These are phyloP conservation scores for Bombus soroeensis DNA, from an alignment of 1,140 invertebrate species.

Conservation along the genomic window DNA sequence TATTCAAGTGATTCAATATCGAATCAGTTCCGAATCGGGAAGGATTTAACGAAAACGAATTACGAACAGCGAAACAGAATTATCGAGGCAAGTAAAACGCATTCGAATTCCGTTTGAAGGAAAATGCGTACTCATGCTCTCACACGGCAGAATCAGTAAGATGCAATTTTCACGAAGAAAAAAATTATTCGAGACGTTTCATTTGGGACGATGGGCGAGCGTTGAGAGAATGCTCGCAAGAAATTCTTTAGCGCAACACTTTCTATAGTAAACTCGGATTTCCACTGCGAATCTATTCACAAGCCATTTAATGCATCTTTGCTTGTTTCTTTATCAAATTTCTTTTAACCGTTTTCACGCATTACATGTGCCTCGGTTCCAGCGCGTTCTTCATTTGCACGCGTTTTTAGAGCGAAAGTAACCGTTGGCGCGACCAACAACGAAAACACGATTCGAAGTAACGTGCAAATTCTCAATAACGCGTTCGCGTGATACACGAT, in stretches of 20 bases:
- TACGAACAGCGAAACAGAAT: slow-evolving; percentile 24
- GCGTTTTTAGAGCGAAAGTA: not conserved
- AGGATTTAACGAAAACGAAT: slow-evolving; percentile 57
- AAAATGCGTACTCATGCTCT: not conserved
- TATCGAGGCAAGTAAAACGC: slow-evolving; percentile 14
- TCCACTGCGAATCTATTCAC: not conserved
- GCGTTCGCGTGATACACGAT: slow-evolving; percentile 2
- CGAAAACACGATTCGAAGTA: not conserved
- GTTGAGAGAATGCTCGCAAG: not conserved
- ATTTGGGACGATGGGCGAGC: not conserved
- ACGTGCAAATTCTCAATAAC: slow-evolving; percentile 31
- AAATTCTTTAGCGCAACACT: slow-evolving; percentile 10
- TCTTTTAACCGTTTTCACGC: not conserved
- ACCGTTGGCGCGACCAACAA: too few species aligned
- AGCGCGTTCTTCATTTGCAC: not conserved
- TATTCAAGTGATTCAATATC: slow-evolving; percentile 57
- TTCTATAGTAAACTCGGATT: not conserved
- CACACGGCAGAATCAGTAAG: not conserved
- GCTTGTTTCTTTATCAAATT: not conserved
- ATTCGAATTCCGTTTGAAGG: not conserved
- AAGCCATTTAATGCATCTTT: not conserved
- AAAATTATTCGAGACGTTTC: slow-evolving; percentile 8
- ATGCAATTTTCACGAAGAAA: not conserved
- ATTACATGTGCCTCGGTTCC: not conserved
- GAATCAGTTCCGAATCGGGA: slow-evolving; percentile 43